These are phyloP conservation scores for Nymphicus hollandicus DNA, from an alignment of 2,113 vertebrate genomes.

Conservation along the genomic window DNA sequence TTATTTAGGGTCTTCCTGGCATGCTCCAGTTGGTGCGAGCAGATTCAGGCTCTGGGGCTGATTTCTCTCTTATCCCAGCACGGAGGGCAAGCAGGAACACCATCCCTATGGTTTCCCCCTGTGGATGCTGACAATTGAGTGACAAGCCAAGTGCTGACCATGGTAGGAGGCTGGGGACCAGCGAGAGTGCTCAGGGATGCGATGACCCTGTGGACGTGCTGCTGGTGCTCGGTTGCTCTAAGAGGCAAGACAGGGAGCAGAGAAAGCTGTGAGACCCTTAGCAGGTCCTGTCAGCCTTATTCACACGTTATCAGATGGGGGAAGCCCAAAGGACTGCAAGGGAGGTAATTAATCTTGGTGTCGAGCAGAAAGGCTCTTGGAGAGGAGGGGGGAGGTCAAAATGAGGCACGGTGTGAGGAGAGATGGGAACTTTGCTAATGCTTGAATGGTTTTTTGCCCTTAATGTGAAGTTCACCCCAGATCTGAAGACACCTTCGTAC, in stretches of 20 bases:
- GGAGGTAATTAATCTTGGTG: slow-evolving; percentile 67
- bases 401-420: background rate
- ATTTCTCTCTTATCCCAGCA: background rate
- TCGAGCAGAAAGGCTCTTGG: background rate
- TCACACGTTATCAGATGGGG: slow-evolving; percentile 71
- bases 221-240: background rate
- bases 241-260: background rate
- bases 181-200: rapidly evolving
- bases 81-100: background rate
- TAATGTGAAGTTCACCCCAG: background rate
- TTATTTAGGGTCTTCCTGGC: background rate
- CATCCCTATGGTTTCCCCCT: rapidly evolving
- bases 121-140: background rate
- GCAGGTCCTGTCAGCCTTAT: slow-evolving; percentile 65
- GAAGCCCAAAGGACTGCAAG: slow-evolving; percentile 52
- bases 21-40: rapidly evolving
- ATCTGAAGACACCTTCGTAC: background rate
- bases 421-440: background rate
- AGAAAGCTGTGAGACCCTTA: slow-evolving; percentile 56
- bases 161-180: background rate
- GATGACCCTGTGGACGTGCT: background rate
- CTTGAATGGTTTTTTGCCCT: background rate
- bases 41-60: background rate
- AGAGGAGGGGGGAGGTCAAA: slow-evolving; percentile 16
- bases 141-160: background rate